These are phyloP conservation scores for Clamator glandarius DNA, from an alignment of 2,797 vertebrate species.

Conservation along the genomic window DNA sequence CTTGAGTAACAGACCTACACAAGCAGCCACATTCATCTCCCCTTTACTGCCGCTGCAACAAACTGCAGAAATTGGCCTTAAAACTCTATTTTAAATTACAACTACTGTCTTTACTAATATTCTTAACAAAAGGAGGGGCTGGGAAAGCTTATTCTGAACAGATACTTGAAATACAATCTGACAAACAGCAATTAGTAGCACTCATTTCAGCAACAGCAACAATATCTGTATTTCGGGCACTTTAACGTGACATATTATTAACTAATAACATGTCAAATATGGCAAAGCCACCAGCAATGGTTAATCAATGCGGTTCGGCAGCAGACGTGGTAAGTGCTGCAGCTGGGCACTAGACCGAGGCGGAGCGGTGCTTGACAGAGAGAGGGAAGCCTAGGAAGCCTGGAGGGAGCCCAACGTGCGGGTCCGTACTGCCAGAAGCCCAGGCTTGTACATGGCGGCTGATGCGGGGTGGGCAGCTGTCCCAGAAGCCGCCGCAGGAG, in stretches of 20 bases:
- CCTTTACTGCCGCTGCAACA: conserved; percentile 72
- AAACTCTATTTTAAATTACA: conserved; percentile 68
- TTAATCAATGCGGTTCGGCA: too few relatives aligned
- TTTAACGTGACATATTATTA: not conserved
- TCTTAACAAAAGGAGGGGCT: conserved; percentile 43
- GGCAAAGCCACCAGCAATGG: too few relatives aligned
- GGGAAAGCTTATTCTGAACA: conserved; percentile 59
- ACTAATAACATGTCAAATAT: too few relatives aligned
- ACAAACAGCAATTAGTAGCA: conserved; percentile 11
- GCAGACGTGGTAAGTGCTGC: too few relatives aligned
- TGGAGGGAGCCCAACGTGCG: too few relatives aligned
- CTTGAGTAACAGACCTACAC: conserved; percentile 83
- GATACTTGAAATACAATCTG: conserved; percentile 32
- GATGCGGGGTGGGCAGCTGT: too few relatives aligned
- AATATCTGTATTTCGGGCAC: conserved; percentile 13
- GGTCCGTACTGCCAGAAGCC: too few relatives aligned
- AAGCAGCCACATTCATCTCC: conserved; percentile 84
- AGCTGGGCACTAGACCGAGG: too few relatives aligned
- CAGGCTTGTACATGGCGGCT: too few relatives aligned
- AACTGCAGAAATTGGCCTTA: conserved; percentile 73
- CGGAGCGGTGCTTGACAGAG: too few relatives aligned
- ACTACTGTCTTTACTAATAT: conserved; percentile 71
- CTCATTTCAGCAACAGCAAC: not conserved
- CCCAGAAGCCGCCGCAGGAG: too few relatives aligned
- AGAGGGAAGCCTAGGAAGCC: too few relatives aligned